Conservation (phyloP, 2,797 vertebrate species). For the Heliangelus exortis region DNA sequence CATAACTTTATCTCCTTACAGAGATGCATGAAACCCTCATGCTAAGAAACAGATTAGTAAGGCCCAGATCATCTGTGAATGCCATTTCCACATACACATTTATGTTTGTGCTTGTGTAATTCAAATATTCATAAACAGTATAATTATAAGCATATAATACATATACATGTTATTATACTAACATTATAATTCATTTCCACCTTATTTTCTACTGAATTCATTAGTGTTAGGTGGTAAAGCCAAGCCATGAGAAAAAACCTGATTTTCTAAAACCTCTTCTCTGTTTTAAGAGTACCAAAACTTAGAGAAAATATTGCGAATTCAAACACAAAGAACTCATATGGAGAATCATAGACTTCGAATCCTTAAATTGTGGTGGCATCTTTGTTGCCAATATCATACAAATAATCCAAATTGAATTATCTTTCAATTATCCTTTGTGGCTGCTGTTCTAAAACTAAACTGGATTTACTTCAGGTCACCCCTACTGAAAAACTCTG, state of each 20-base stretch:
- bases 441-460: background rate
- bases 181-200: background rate
- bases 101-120: background rate
- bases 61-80: background rate
- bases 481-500: background rate
- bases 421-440: background rate
- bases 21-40: rapidly evolving
- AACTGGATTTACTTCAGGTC: background rate
- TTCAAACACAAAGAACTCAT: background rate
- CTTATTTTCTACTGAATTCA: background rate
- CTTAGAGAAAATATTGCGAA: background rate
- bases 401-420: background rate
- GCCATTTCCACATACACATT: too few species aligned
- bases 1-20: background rate
- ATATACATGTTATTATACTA: background rate
- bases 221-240: background rate
- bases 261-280: background rate
- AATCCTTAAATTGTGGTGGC: too few species aligned
- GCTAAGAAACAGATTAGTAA: background rate
- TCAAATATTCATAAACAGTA: background rate
- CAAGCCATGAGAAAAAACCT: background rate
- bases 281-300: background rate
- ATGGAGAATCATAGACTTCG: background rate
- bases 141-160: background rate
- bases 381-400: background rate